These are phyloP conservation scores for Corydoras maculifer DNA, from an alignment of 2,113 vertebrate genomes.

Conservation along the genomic window DNA sequence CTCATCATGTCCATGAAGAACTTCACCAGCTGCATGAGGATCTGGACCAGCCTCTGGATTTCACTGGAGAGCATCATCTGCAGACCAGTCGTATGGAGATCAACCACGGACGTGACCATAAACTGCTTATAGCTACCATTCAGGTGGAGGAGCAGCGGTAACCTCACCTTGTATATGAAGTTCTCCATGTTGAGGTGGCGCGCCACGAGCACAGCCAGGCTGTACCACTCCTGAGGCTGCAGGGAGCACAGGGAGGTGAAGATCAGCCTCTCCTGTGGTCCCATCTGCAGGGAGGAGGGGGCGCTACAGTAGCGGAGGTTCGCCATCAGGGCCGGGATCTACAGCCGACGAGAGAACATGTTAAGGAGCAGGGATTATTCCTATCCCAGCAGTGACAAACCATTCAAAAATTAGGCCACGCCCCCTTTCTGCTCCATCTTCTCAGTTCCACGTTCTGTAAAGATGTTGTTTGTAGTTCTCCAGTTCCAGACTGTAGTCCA, in stretches of 20 bases:
- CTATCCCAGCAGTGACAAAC: too few relatives aligned
- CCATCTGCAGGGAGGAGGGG: conserved; percentile 27
- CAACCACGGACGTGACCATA: background rate
- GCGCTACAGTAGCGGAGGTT: conserved; percentile 63
- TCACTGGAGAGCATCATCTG: conserved; percentile 63
- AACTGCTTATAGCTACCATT: background rate
- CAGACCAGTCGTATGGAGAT: background rate
- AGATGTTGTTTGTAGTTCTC: too few relatives aligned
- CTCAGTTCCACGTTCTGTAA: too few relatives aligned
- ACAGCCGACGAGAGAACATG: background rate
- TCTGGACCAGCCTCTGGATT: conserved; percentile 49
- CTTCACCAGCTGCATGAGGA: conserved; percentile 48
- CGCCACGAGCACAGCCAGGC: conserved; percentile 69
- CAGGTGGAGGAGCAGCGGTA: background rate
- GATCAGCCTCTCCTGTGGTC: conserved; percentile 41
- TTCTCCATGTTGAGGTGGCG: conserved; percentile 67
- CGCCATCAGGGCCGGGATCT: conserved; percentile 60
- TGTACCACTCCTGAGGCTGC: conserved; percentile 58
- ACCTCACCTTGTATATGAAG: conserved; percentile 60
- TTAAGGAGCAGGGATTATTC: background rate
- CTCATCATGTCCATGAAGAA: conserved; percentile 50
- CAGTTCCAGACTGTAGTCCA: too few relatives aligned
- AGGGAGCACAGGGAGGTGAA: conserved; percentile 68
- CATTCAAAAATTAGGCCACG: too few relatives aligned
- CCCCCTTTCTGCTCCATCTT: too few relatives aligned